phyloP scores from a whole-genome alignment of 2,888 invertebrate species.

The Melipona bicolor region DNA sequence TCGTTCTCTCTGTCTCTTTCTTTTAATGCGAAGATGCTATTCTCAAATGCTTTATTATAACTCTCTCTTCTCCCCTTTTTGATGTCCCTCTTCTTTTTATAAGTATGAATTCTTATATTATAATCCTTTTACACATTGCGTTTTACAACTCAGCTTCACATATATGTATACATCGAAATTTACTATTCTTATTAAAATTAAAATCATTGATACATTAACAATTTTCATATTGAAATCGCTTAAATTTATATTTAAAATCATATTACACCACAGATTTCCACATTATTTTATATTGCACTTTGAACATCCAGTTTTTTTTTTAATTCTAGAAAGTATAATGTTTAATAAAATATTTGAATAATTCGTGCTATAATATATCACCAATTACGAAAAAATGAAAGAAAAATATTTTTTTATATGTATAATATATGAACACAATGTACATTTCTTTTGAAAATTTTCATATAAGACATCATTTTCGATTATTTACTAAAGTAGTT shows the following conservation, averaged over 20 bases:
- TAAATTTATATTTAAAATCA: conserved; percentile 42
- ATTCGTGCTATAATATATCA: conserved; percentile 27
- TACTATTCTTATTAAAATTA: conserved; percentile 47
- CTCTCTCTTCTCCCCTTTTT: not conserved
- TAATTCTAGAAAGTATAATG: conserved; percentile 32
- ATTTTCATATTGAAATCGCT: conserved; percentile 48
- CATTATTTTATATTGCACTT: conserved; percentile 62
- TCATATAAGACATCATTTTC: conserved; percentile 10
- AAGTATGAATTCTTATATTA: conserved; percentile 58
- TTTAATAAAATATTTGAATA: conserved; percentile 42
- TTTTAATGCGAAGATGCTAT: conserved; percentile 59
- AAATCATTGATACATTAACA: conserved; percentile 45
- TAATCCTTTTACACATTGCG: conserved; percentile 56
- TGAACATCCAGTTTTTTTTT: conserved; percentile 40
- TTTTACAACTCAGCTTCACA: conserved; percentile 36
- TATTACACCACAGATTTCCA: conserved; percentile 34
- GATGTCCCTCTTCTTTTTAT: conserved; percentile 19
- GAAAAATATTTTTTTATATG: conserved; percentile 30
- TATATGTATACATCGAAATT: conserved; percentile 48
- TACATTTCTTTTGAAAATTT: conserved; percentile 20
- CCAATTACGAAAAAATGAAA: conserved; percentile 25
- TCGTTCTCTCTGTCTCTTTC: conserved; percentile 13
- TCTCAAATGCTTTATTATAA: conserved; percentile 40
- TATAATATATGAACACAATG: conserved; percentile 32
- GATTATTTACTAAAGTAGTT: not conserved